phyloP scores from a whole-genome alignment of 2,888 invertebrate genomes.

The Mactromeris polynyma region DNA sequence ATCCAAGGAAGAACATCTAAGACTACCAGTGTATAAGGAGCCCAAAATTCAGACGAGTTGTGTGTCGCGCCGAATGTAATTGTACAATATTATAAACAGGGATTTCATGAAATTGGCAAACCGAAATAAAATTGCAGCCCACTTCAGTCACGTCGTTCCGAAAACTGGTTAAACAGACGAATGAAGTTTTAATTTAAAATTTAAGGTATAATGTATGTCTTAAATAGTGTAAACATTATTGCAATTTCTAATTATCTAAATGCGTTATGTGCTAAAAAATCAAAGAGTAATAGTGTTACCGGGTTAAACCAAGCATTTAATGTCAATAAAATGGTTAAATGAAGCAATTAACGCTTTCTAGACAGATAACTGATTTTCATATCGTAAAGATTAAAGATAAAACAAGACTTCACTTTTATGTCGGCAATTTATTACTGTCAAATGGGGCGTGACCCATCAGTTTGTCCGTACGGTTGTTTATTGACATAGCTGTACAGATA shows the following conservation, averaged over 20 bases:
- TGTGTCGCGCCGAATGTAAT: too few relatives aligned
- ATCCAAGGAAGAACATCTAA: too few relatives aligned
- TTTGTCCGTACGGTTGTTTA: slow-evolving; percentile 16
- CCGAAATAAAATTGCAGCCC: too few relatives aligned
- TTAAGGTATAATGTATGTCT: background rate
- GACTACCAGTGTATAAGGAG: too few relatives aligned
- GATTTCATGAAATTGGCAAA: too few relatives aligned
- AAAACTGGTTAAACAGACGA: too few relatives aligned
- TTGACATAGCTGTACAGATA: slow-evolving; percentile 33
- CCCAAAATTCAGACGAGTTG: too few relatives aligned
- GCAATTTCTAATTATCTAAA: background rate
- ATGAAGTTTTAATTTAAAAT: background rate
- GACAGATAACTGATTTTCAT: slow-evolving; percentile 45
- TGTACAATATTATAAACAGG: too few relatives aligned
- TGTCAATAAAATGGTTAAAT: slow-evolving; percentile 25
- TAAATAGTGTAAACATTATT: background rate
- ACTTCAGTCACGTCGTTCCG: too few relatives aligned
- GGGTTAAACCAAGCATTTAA: slow-evolving; percentile 16
- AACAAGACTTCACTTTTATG: slow-evolving; percentile 38
- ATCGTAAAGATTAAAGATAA: slow-evolving; percentile 40
- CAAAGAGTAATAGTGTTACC: background rate
- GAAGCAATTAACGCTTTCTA: slow-evolving; percentile 31
- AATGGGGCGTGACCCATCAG: slow-evolving; percentile 43
- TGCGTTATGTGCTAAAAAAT: background rate
- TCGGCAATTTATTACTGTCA: slow-evolving; percentile 28